Evolutionary conservation across 1,140 invertebrate species (phyloP).

Genomic region (Microvelia longipes): DNA sequence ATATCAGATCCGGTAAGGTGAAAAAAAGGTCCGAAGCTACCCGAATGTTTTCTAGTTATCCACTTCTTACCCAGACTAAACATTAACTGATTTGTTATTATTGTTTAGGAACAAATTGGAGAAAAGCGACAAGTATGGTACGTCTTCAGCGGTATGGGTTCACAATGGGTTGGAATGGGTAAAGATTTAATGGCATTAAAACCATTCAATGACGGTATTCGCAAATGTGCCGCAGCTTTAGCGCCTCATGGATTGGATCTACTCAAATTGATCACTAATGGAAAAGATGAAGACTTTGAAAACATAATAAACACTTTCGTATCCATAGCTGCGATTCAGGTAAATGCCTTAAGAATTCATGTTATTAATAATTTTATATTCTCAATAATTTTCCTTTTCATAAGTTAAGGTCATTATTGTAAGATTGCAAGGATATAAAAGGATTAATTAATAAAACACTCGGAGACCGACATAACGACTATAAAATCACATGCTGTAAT

Average conservation of each 20-base stretch:
- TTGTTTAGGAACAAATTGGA: slow-evolving; percentile 16
- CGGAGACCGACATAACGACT: no score
- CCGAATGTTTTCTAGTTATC: no score
- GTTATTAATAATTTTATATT: slow-evolving; percentile 2
- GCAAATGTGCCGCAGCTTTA: slow-evolving; percentile 55
- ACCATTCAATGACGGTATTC: slow-evolving; percentile 59
- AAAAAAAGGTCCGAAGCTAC: no score
- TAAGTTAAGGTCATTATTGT: no score
- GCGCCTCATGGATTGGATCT: slow-evolving; percentile 65
- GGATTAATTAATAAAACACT: no score
- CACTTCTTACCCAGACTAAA: no score
- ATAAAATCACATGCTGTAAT: no score
- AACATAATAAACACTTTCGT: slow-evolving; percentile 79
- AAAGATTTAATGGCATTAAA: slow-evolving; percentile 65
- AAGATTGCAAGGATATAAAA: no score
- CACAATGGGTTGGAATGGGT: slow-evolving; percentile 91
- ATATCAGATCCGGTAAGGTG: no score
- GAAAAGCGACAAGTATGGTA: slow-evolving; percentile 75
- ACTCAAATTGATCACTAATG: slow-evolving; percentile 59
- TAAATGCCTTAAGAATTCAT: slow-evolving; percentile 23
- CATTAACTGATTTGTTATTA: no score
- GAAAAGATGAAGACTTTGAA: slow-evolving; percentile 57
- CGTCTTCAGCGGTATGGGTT: slow-evolving; percentile 92
- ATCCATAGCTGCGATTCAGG: slow-evolving; percentile 84
- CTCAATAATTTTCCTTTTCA: slow-evolving; percentile 1